These are phyloP conservation scores for Xylocopa sonorina DNA, from an alignment of 1,140 invertebrate species.

Conservation along the genomic window DNA sequence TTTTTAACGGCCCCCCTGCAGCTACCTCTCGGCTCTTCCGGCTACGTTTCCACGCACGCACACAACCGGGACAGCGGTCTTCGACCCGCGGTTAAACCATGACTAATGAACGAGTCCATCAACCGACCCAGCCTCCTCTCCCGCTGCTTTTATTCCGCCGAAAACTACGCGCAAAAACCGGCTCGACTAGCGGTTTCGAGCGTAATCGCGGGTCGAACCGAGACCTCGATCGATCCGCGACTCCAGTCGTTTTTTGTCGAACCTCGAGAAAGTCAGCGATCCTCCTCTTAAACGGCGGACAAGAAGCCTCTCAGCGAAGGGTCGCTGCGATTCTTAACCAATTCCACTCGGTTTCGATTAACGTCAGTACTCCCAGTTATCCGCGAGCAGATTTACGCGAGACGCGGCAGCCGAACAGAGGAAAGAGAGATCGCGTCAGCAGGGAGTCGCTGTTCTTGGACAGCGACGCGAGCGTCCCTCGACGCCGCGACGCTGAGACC, in stretches of 20 bases:
- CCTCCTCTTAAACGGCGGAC: too few relatives aligned
- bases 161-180: constrained; percentile 11
- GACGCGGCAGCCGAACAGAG: too few relatives aligned
- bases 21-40: constrained; percentile 19
- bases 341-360: too few relatives aligned
- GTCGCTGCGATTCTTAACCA: too few relatives aligned
- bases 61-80: constrained; percentile 12
- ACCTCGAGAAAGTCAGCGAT: too few relatives aligned
- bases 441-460: constrained; percentile 25
- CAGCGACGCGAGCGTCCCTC: constrained; percentile 38
- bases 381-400: too few relatives aligned
- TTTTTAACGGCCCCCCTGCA: constrained; percentile 65
- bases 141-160: background rate
- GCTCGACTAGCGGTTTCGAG: constrained; percentile 16
- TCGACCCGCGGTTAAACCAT: constrained; percentile 60
- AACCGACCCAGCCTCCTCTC: background rate
- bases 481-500: background rate
- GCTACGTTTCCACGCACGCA: background rate
- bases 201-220: background rate
- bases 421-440: too few relatives aligned
- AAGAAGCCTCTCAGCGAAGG: too few relatives aligned
- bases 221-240: background rate
- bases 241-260: background rate
- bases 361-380: too few relatives aligned
- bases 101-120: constrained; percentile 67